Base-by-base conservation (phyloP, 2,113 vertebrate genomes). In the Nyctereutes procyonoides region DNA sequence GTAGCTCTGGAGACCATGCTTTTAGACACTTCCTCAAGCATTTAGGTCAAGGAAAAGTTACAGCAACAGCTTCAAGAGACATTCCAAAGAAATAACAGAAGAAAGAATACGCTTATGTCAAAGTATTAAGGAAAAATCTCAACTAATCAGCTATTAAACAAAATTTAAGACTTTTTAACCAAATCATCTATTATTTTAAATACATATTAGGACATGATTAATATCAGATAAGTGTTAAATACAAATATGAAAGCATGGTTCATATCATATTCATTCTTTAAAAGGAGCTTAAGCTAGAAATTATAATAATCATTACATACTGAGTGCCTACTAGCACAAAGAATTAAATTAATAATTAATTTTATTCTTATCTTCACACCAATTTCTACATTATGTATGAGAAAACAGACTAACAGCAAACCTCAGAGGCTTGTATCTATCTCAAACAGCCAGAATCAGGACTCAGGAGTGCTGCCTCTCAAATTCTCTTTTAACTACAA, bases 171-270 rank as follows among this genome's bases (percentile, higher is more conserved):
- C 26, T 55, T 30, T 65, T 65, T 53, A 84, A 93, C 19, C 43
- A 67, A 95, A 26, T 65, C 56, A 87, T 65, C 12, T 85, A 55
- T 71, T 77, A 63, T 56, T 92, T 87, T 84, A 97, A 58, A 76
- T 88, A 89, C 62, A 71, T 86, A 79, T 81, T 16, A 91, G 16
- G 67, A 80, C 38, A 88, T 8, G 16, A 38, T 60, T 95, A 93
- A 74, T 80, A 90, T 12, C 62, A 92, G 51, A 65, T 26, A 83
- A 86, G 58, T 65, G 77, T 90, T 65, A 60, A 80, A 81, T 43
- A 65, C n/a, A 51, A 71, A 32, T 69, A 80, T 30, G 85, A 51
- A 35, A 35, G 24, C 26, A 32, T 38, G 32, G 38, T 8, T 82
- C 58, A 65, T 79, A 55, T 55, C 32, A 73, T 19, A 51, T 13